phyloP scores from a whole-genome alignment of 1,140 invertebrate genomes.

The Dufourea novaeangliae region DNA sequence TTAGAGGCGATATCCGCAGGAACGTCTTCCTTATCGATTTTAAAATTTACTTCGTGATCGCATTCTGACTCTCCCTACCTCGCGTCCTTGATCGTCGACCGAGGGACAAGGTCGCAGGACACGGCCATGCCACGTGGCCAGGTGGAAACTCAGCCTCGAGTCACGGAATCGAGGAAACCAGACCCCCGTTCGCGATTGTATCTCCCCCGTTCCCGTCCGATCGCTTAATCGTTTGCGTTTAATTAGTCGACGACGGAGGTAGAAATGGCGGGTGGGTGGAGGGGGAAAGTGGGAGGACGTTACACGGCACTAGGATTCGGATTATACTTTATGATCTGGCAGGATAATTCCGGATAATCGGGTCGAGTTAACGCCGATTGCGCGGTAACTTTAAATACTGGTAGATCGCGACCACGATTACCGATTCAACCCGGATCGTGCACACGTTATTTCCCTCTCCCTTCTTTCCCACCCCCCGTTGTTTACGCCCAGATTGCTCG shows the following conservation, averaged over 20 bases:
- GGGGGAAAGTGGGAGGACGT: too few relatives aligned
- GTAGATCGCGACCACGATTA: too few relatives aligned
- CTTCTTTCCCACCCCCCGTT: not conserved
- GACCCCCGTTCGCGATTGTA: not conserved
- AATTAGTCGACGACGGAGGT: not conserved
- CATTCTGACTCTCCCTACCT: too few relatives aligned
- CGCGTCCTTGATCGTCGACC: too few relatives aligned
- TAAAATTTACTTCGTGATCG: not conserved
- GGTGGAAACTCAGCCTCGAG: not conserved
- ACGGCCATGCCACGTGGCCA: not conserved
- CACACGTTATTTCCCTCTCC: not conserved
- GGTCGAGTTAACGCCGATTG: not conserved
- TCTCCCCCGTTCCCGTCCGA: not conserved
- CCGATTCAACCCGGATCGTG: not conserved
- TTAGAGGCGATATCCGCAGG: not conserved
- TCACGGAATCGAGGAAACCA: not conserved
- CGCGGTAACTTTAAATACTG: not conserved
- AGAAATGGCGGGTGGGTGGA: too few relatives aligned
- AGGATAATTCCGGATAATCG: conserved; percentile 1
- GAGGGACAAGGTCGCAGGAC: not conserved
- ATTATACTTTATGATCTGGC: not conserved
- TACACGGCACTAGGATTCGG: not conserved
- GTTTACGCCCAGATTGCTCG: not conserved
- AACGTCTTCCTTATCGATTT: not conserved
- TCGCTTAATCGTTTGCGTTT: conserved; percentile 3